Base-by-base conservation (phyloP, 1,140 invertebrate species). In the Leptopilina clavipes region DNA sequence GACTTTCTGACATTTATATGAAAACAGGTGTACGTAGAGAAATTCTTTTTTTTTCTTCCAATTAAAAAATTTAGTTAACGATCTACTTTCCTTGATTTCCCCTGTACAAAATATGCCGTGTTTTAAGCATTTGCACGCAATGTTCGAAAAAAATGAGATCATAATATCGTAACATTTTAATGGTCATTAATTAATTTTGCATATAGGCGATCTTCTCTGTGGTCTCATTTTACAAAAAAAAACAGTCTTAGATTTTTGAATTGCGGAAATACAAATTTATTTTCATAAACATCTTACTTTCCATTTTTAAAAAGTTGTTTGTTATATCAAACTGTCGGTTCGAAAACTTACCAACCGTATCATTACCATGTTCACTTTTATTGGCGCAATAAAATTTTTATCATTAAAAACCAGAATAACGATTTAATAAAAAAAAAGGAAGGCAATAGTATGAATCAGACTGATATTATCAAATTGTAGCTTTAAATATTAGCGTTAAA, bases 261-360 rank as follows among this genome's bases (percentile, higher is more conserved):
- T 52, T 52, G n/a, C 48, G 48, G 48, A 52, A 52, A 52, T 52
- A 12, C n/a, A n/a, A 48, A n/a, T n/a, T 52, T 52, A 17, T 52
- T 52, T 52, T 52, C n/a, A 17, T 52, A 52, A 52, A 19, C 52
- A 56, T 22, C 19, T 59, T 59, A 22, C 54, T 59, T 59, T 59
- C 54, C 10, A 59, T 22, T 59, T 59, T 59, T 59, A 22, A 19
- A 18, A 8, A 59, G 10, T 59, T 22, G 54, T 59, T 54, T 54
- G 17, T 54, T 59, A 59, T 22, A 22, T 59, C 54, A 22, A 59
- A 59, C 18, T 22, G 54, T 22, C 18, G 7, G 10, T 12, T 48
- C 10, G 18, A 59, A 52, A 52, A 52, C 19, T 59, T 1, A 22
- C 54, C 18, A 59, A 59, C 54, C 54, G 54, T 59, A 22, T 59